Evolutionary conservation across 2,113 vertebrate genomes (phyloP), one percentile per base, ranked within the genome.

Genomic region (Hippocampus mohnikei): DNA sequence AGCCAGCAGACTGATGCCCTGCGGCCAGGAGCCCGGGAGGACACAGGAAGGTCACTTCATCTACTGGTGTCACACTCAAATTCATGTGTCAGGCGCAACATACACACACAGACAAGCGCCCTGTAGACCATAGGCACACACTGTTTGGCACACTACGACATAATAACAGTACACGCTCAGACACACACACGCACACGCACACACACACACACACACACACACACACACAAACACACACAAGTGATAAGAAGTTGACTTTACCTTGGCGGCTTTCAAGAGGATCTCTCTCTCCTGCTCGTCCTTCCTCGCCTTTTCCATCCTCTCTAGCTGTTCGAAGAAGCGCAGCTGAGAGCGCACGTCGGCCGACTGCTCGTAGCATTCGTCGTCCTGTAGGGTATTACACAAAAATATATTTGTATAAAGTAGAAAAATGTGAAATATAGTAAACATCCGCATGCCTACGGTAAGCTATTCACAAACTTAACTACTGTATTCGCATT

Each of bases 311-410:
- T 95, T 96, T 88, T 95, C 94, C 1, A 95, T 91, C 77, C 92
- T 91, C 71, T 96, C 94, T 87, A 95, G 77, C 86, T 96, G 95
- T 59, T 96, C 95, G 66, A 96, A 95, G 90, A 96, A 95, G 81
- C 93, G 94, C 0, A 96, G 81, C 79, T 96, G 94, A 5, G 94
- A 90, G 41, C 94, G 92, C 70, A 94, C 94, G 48, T 96, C 94
- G 72, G 91, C 92, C 27, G 93, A 85, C 83, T 94, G 94, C 44
- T 94, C 94, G 0, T 92, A 93, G 87, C 90, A 92, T 46, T 95
- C 93, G 3, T 94, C 92, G 1, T 95, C 94, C 94, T 95, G 89
- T 64, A 25, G 46, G 81, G 0, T n/a, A n/a, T n/a, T n/a, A 70
- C 1, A 5, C 16, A 37, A 37, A 37, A 37, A 6, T 37, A 37